Conservation (phyloP, 1,140 invertebrate genomes). For the Mamestra configurata region DNA sequence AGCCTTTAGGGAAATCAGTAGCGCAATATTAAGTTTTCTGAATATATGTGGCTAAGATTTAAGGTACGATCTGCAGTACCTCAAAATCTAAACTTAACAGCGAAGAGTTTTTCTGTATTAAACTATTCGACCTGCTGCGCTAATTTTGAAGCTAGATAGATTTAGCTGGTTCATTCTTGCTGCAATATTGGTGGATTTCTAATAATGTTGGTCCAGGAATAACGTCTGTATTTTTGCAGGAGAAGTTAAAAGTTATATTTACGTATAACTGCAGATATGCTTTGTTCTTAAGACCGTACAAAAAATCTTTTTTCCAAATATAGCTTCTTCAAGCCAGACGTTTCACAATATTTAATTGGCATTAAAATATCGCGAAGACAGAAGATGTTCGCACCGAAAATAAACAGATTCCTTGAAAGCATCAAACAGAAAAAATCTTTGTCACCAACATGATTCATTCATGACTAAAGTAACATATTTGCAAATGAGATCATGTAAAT, state of each 20-base stretch:
- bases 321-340: background rate
- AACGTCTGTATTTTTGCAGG: too few relatives aligned
- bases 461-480: conserved; percentile 68
- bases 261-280: background rate
- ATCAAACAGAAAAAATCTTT: conserved; percentile 36
- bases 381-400: background rate
- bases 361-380: background rate
- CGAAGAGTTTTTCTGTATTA: too few relatives aligned
- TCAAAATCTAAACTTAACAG: too few relatives aligned
- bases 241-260: background rate
- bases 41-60: background rate
- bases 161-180: too few relatives aligned
- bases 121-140: too few relatives aligned
- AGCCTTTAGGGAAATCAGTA: background rate
- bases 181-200: too few relatives aligned
- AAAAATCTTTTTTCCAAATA: background rate
- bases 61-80: background rate
- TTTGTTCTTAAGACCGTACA: background rate
- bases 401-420: conserved; percentile 17
- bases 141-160: too few relatives aligned
- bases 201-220: too few relatives aligned
- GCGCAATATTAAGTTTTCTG: background rate
- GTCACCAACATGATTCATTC: conserved; percentile 55
- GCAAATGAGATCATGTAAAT: conserved; percentile 73
- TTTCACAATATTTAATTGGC: background rate